Evolutionary conservation across 2,113 vertebrate genomes (phyloP), one percentile per base, ranked within the genome.

Genomic region (Platycercus adscitus): DNA sequence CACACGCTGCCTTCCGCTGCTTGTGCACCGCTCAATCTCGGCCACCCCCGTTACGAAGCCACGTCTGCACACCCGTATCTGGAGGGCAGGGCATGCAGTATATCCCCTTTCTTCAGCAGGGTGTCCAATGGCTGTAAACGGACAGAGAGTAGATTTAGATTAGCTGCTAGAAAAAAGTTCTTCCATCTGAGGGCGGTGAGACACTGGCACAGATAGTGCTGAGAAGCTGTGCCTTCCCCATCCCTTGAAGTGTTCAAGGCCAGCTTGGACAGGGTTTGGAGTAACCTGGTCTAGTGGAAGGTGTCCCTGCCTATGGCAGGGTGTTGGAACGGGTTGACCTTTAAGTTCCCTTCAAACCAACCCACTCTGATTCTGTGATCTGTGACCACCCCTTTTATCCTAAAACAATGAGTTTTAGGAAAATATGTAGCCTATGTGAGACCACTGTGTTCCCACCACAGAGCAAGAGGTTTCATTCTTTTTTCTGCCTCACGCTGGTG

Each of bases 21-120:
- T 3, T 13, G 11, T n/a, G 56, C 33, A 15, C 13, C 6, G 20
- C 13, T 7, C 20, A 25, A 8, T 17, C 13, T 15, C 23, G 1
- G 0, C 2, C 9, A 18, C 18, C 35, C 2, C 4, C 5, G 0
- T 25, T 16, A 6, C 26, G 4, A 2, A 6, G 0, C 12, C 25
- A 1, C 0, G 0, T 15, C 52, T 7, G 12, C 20, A 24, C 13
- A 10, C 6, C 20, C 1, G 0, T 1, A 6, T 7, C 31, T 43
- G 8, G 13, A 17, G 9, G 3, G 11, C 8, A 25, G 37, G 21
- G 10, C 10, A 25, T 23, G 11, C 6, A 39, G 24, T 13, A 7
- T 46, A 21, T 33, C 10, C 33, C 24, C 24, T 28, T 13, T 20
- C 21, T 31, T 53, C 68, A 17, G 16, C 28, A 29, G 49, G 3